These are phyloP conservation scores for Temnothorax unifasciatus DNA, from an alignment of 2,888 invertebrate species.

Conservation along the genomic window DNA sequence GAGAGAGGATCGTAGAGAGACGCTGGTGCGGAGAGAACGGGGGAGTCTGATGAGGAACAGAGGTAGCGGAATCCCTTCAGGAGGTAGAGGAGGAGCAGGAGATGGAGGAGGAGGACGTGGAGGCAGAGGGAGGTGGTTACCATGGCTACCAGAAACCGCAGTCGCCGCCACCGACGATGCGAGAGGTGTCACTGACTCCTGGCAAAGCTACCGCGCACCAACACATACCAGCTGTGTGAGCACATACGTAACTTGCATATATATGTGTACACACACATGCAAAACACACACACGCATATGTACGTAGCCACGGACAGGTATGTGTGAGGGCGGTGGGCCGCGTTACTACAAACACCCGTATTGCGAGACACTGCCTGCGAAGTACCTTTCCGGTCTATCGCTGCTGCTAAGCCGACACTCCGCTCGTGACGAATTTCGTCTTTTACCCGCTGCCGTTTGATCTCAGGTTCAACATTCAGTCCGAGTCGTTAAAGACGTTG, in stretches of 20 bases:
- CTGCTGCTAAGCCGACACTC: constrained; percentile 49
- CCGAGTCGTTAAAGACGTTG: constrained; percentile 54
- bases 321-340: constrained; percentile 30
- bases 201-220: constrained; percentile 78
- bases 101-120: constrained; percentile 68
- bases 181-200: constrained; percentile 86
- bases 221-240: constrained; percentile 50
- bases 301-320: constrained; percentile 31
- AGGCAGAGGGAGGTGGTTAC: constrained; percentile 80
- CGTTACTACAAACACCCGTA: constrained; percentile 56
- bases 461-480: constrained; percentile 58
- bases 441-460: constrained; percentile 60
- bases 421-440: constrained; percentile 67
- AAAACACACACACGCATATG: not conserved
- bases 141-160: constrained; percentile 85
- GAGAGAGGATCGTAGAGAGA: constrained; percentile 75
- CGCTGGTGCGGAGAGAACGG: constrained; percentile 76
- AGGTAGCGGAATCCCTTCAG: constrained; percentile 72
- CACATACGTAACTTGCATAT: constrained; percentile 5
- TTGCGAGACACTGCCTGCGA: constrained; percentile 66
- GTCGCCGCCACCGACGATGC: constrained; percentile 83
- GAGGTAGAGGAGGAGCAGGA: constrained; percentile 70
- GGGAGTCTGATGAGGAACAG: constrained; percentile 72
- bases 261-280: too few species aligned
- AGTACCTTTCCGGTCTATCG: constrained; percentile 61